Base-by-base conservation (phyloP, 2,797 vertebrate genomes). In the Kryptopterus vitreolus region DNA sequence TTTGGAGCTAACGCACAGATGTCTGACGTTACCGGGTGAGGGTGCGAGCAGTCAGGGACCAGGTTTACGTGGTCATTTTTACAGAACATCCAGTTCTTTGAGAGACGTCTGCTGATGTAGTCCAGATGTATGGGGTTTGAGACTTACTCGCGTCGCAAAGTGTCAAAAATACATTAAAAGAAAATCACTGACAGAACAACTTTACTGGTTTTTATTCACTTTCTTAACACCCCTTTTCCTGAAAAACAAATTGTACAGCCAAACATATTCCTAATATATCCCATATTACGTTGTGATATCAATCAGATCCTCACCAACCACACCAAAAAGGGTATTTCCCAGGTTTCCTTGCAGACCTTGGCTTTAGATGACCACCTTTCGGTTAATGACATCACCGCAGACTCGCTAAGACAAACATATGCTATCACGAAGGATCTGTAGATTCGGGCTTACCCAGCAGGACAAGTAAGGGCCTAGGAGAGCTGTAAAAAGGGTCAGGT, bases 271-370 rank as follows among this genome's bases (percentile, higher is more conserved):
- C 75, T 81, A 26, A 50, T 61, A 73, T 78, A 58, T 63, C 53
- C 78, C 74, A 69, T 58, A 77, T 24, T 74, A 38, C 81, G n/a
- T n/a, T n/a, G n/a, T n/a, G 78, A 86, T 83, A 72, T 58, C 35
- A 75, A 83, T 80, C 83, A 75, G 58, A 83, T 26, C 35, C 72
- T 48, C 65, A 69, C 18, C 31, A 52, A 52, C 68, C 50, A 72
- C 11, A 55, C 52, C 61, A 66, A 71, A 26, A n/a, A 80, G 82
- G 81, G 79, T 73, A 77, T 82, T 85, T 86, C 78, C 70, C 77
- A 80, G 24, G n/a, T 50, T 86, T 80, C n/a, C 63, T 63, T 76
- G 79, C 83, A 61, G 63, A 86, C 35, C 77, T 83, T 70, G 43
- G 59, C 46, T 66, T 38, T 66, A 85, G 73, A 57, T 81, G 73